These are phyloP conservation scores for Heliothis peltigera DNA, from an alignment of 2,888 invertebrate genomes.

Conservation along the genomic window DNA sequence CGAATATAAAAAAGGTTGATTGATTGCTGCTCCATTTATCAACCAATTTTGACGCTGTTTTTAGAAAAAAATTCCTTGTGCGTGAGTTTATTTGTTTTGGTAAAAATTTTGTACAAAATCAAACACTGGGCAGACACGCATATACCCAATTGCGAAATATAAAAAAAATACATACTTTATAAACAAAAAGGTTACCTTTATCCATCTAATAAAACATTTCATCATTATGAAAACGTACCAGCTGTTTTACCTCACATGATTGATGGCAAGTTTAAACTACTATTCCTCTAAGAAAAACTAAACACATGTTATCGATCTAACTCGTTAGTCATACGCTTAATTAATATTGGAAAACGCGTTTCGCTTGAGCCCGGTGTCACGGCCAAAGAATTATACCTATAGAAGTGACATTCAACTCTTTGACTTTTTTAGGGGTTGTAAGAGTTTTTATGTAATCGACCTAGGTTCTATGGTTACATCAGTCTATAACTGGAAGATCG, in stretches of 20 bases:
- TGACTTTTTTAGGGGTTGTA: neutral
- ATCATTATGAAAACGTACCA: slow-evolving; percentile 6
- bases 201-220: slow-evolving; percentile 7
- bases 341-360: slow-evolving; percentile 30
- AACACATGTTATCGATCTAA: slow-evolving; percentile 15
- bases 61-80: too few relatives aligned
- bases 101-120: too few relatives aligned
- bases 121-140: too few relatives aligned
- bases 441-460: neutral
- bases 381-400: slow-evolving; percentile 1
- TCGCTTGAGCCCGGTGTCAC: slow-evolving; percentile 18
- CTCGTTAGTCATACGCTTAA: slow-evolving; percentile 12
- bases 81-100: too few relatives aligned
- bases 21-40: too few relatives aligned
- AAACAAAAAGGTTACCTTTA: neutral
- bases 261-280: slow-evolving; percentile 1
- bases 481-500: too few relatives aligned
- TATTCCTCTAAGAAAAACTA: slow-evolving; percentile 3
- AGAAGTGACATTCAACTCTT: neutral
- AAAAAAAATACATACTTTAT: neutral
- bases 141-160: too few relatives aligned
- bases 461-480: too few relatives aligned
- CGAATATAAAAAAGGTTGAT: too few relatives aligned
- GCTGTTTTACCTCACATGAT: slow-evolving; percentile 6
- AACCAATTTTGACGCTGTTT: too few relatives aligned